Conservation (phyloP, 2,888 invertebrate genomes). For the Athetis lepigone region DNA sequence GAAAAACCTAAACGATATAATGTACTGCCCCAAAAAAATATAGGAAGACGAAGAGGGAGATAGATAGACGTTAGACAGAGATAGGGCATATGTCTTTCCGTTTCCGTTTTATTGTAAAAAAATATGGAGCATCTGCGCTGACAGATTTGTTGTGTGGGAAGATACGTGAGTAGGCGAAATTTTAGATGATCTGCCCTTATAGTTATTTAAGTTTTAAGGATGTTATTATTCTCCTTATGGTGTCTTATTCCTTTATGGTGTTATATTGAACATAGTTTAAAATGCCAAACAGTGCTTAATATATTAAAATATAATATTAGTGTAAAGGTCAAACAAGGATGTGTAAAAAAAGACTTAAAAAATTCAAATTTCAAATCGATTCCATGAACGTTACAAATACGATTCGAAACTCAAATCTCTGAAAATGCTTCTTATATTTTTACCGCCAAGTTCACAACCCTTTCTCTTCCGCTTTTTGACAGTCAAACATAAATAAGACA, state of each 20-base stretch:
- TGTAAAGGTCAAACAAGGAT: too few species aligned
- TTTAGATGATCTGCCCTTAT: conserved; percentile 40
- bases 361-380: neutral
- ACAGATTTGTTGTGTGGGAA: conserved; percentile 81
- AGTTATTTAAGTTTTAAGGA: conserved; percentile 48
- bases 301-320: too few species aligned
- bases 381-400: neutral
- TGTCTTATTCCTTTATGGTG: conserved; percentile 8
- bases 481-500: conserved; percentile 45
- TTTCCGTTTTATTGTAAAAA: conserved; percentile 88
- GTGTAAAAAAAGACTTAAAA: too few species aligned
- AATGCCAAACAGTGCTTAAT: neutral
- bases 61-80: conserved; percentile 71
- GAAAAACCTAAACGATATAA: conserved; percentile 81
- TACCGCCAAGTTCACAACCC: conserved; percentile 3
- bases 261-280: neutral
- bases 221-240: conserved; percentile 41
- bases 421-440: neutral
- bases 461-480: conserved; percentile 34
- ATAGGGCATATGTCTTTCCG: conserved; percentile 83
- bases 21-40: conserved; percentile 74
- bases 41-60: conserved; percentile 76
- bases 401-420: neutral
- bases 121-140: conserved; percentile 84
- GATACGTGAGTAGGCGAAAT: conserved; percentile 65